Conservation (phyloP, 2,888 invertebrate genomes). For the Thereva unica region DNA sequence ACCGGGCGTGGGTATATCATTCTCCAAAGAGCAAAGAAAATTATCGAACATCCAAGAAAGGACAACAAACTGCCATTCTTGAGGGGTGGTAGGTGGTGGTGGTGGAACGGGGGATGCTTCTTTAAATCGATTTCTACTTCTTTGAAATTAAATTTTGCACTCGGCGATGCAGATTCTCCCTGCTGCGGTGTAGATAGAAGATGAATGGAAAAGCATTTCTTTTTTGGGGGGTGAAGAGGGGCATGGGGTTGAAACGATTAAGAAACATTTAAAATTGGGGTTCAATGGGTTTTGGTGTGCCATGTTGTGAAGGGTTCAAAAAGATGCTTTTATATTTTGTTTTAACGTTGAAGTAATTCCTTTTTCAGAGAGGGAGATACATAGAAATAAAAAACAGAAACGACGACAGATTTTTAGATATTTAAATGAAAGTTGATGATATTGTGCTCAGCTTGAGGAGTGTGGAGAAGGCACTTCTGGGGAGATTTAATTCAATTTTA, state of each 20-base stretch:
- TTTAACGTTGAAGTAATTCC: no score
- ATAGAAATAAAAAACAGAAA: no score
- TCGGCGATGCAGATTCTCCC: constrained; percentile 2
- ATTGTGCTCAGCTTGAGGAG: no score
- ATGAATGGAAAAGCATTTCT: background rate
- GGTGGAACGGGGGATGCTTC: constrained; percentile 2
- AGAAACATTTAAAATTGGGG: background rate
- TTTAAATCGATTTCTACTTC: constrained; percentile 16
- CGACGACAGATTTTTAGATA: no score
- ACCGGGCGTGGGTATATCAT: background rate
- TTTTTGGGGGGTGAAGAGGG: background rate
- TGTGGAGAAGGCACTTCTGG: no score
- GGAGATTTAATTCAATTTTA: no score
- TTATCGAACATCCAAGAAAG: background rate
- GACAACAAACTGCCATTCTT: no score
- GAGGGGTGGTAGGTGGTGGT: background rate
- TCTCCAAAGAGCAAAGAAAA: background rate
- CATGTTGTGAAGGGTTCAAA: no score
- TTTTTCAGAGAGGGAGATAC: no score
- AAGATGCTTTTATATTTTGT: no score
- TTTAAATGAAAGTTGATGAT: no score
- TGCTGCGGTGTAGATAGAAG: background rate
- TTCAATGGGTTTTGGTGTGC: no score
- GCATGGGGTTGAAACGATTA: background rate
- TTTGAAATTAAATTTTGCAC: constrained; percentile 2